Evolutionary conservation across 2,113 vertebrate genomes (phyloP), one percentile per base, ranked within the genome.

Genomic region (Pterocles burchelli): DNA sequence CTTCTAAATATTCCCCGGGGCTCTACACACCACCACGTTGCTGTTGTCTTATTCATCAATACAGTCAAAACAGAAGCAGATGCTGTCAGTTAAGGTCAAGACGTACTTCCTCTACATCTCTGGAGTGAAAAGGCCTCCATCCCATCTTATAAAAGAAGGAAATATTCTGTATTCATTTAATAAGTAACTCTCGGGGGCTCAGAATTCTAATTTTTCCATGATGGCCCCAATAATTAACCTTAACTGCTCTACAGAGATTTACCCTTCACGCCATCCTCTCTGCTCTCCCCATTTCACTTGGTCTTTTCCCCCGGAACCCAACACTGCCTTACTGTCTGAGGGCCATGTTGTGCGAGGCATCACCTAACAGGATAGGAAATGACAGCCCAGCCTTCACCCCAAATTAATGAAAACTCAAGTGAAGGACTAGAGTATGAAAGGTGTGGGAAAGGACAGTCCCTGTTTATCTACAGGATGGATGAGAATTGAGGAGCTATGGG

Each of bases 71-170:
- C 67, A 90, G 43, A 89, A 95, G 75, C 92, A 84, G 89, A 88
- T 66, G 66, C 94, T 94, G 96, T 97, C 96, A 97, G 77, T 94
- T 79, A 75, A 94, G 74, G 65, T 96, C 96, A 95, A 81, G 81
- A 48, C 1, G 0, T 36, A 57, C 46, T 72, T 67, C 88, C 81
- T 90, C 36, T 34, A 55, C n/a, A 77, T 86, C 61, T 94, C 25
- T 0, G 0, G 38, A 90, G 57, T 36, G 52, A 83, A 90, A 96
- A 88, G 22, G 31, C 33, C 34, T 83, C 68, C 3, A 4, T 43
- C 10, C 17, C 19, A 9, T 74, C 21, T 81, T 61, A 41, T 24
- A 67, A 77, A 89, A 80, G 20, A 74, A 67, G 24, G 21, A 88
- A 79, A 85, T 52, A 76, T 33, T 70, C 33, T 57, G 16, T 45